Conservation (phyloP, 1,140 invertebrate genomes). For the Grapholita molesta region DNA sequence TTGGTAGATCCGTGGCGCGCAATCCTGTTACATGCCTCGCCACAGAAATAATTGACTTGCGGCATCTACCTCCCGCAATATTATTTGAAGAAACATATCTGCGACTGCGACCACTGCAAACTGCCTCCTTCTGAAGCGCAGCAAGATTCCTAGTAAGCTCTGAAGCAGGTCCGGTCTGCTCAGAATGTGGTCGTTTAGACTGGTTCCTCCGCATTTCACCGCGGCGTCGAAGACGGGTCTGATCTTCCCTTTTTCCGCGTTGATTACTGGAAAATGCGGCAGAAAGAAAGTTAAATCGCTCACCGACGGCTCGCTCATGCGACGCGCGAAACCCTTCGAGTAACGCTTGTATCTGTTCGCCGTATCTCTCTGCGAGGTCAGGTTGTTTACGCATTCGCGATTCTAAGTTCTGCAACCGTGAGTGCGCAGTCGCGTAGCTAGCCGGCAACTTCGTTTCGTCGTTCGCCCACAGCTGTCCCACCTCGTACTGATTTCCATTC, state of each 20-base stretch:
- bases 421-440: too few relatives aligned
- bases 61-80: constrained; percentile 35
- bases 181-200: constrained; percentile 38
- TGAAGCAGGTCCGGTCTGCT: constrained; percentile 39
- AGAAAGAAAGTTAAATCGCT: constrained; percentile 32
- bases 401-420: too few relatives aligned
- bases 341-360: too few relatives aligned
- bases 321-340: too few relatives aligned
- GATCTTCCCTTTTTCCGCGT: constrained; percentile 39
- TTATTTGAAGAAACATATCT: constrained; percentile 58
- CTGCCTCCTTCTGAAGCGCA: constrained; percentile 40
- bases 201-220: constrained; percentile 26
- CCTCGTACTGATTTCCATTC: too few relatives aligned
- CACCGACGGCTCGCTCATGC: too few relatives aligned
- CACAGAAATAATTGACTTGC: constrained; percentile 42
- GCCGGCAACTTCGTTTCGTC: too few relatives aligned
- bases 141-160: constrained; percentile 32
- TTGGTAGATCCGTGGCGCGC: too few relatives aligned
- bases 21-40: constrained; percentile 23
- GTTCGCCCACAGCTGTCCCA: too few relatives aligned
- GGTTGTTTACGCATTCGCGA: too few relatives aligned
- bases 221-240: constrained; percentile 49
- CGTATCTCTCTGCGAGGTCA: too few relatives aligned
- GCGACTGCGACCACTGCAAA: constrained; percentile 39
- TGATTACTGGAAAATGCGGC: constrained; percentile 43